Conservation (phyloP, 2,888 invertebrate genomes). For the Clistopyga incitator region DNA sequence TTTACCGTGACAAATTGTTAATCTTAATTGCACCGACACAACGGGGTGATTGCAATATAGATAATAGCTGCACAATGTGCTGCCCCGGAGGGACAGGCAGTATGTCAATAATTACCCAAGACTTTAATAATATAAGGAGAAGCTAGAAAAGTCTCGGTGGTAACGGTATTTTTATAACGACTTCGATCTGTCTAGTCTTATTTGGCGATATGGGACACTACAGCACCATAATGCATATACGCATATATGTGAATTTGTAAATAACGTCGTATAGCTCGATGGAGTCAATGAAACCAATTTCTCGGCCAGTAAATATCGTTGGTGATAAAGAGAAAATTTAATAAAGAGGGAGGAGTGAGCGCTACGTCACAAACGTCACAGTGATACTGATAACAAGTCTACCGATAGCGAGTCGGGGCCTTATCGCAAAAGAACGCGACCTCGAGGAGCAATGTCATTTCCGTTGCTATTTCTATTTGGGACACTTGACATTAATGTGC, state of each 20-base stretch:
- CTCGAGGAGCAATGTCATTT: conserved; percentile 57
- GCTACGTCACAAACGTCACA: conserved; percentile 62
- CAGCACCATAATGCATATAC: not conserved
- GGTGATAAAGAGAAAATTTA: conserved; percentile 9
- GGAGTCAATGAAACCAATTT: not conserved
- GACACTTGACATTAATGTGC: not conserved
- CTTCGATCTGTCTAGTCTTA: conserved; percentile 36
- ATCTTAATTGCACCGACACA: conserved; percentile 63
- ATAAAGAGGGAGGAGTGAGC: conserved; percentile 9
- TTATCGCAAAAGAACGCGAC: conserved; percentile 47
- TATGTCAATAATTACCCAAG: conserved; percentile 67
- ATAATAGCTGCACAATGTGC: conserved; percentile 54
- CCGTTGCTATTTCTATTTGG: conserved; percentile 7
- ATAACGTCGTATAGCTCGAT: not conserved
- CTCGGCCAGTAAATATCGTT: not conserved
- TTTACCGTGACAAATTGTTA: conserved; percentile 68
- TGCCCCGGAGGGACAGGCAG: conserved; percentile 62
- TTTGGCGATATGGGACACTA: conserved; percentile 31
- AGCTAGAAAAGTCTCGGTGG: conserved; percentile 17
- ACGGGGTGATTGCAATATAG: conserved; percentile 63
- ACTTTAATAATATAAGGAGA: conserved; percentile 38
- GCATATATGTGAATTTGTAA: not conserved
- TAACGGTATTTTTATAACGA: conserved; percentile 4
- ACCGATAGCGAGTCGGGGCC: conserved; percentile 38
- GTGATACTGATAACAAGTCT: conserved; percentile 40